Base-by-base conservation (phyloP, 2,113 vertebrate species). In the Erinaceus europaeus region DNA sequence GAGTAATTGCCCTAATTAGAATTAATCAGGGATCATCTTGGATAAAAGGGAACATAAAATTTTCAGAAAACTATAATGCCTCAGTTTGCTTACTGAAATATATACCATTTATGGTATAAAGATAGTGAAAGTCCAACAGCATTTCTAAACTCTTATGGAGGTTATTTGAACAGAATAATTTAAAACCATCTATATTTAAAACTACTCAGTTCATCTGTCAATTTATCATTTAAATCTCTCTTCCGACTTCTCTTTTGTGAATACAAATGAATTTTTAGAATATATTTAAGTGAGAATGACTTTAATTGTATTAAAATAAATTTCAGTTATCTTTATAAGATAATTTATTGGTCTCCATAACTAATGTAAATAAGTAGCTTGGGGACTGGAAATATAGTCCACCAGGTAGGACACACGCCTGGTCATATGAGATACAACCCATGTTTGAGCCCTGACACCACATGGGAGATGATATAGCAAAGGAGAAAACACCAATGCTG, bases 131-230 rank as follows among this genome's bases (percentile, higher is more conserved):
- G 6, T 21, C 50, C 9, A 40, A 57, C 67, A 57, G 52, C 36
- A 67, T 81, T 53, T 81, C 48, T n/a, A 85, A 32, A 61, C 23
- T 61, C 18, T 2, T 5, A 15, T 61, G 2, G 36, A 77, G 11
- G 25, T 46, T 9, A 75, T 4, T 2, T 21, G 74, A 53, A 57
- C 40, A 89, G 34, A 89, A 86, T n/a, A 67, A 4, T 23, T 80
- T 21, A 84, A 87, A 76, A 17, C 23, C n/a, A 78, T 68, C n/a
- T n/a, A n/a, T n/a, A n/a, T n/a, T 73, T 71, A 75, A 76, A 86
- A 87, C 0, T 2, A 82, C 9, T 5, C 27, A 34, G 27, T 69
- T 72, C 32, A 52, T 62, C 27, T 18, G 20, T 36, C 12, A 44
- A 6, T 44, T 44, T 80, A 36, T 5, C 5, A 4, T 50, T 40